A percentile compares a stretch with the other conserved stretches of the same genome.
phyloP scores from a whole-genome alignment of 2,797 vertebrate genomes.

The Falco rusticolus region DNA sequence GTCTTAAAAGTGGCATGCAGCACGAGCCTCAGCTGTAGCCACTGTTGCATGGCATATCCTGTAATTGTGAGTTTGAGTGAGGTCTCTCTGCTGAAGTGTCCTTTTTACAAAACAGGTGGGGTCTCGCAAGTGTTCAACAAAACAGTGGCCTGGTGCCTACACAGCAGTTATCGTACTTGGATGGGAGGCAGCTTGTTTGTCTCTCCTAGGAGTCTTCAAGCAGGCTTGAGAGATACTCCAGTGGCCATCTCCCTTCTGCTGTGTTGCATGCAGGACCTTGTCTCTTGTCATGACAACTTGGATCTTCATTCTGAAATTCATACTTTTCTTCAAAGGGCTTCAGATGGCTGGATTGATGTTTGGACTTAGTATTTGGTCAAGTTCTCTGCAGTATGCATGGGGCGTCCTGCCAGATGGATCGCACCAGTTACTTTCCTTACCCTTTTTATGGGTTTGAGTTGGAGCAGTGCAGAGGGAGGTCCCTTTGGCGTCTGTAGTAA shows the following conservation, averaged over 20 bases:
- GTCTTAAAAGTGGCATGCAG: neutral
- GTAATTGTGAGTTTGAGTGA: neutral
- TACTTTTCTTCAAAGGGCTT: neutral
- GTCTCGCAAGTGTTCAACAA: neutral
- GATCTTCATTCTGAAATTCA: neutral
- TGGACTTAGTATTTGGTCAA: neutral
- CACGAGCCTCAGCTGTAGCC: neutral
- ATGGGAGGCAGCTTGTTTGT: neutral
- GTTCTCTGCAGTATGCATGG: neutral
- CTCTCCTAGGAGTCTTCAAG: neutral
- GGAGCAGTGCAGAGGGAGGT: neutral
- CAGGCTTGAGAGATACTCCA: neutral
- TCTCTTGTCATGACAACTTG: neutral
- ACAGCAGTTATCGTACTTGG: neutral
- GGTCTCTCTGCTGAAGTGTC: neutral
- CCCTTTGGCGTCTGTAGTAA: neutral
- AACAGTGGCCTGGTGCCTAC: neutral
- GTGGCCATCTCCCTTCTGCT: neutral
- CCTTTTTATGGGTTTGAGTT: neutral
- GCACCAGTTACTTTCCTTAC: neutral
- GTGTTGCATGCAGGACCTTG: neutral
- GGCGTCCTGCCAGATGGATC: neutral
- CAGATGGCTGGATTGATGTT: neutral
- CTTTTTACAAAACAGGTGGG: neutral
- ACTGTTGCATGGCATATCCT: neutral